Evolutionary conservation across 2,113 vertebrate genomes (phyloP).

Genomic region (Chloroceryle aenea): DNA sequence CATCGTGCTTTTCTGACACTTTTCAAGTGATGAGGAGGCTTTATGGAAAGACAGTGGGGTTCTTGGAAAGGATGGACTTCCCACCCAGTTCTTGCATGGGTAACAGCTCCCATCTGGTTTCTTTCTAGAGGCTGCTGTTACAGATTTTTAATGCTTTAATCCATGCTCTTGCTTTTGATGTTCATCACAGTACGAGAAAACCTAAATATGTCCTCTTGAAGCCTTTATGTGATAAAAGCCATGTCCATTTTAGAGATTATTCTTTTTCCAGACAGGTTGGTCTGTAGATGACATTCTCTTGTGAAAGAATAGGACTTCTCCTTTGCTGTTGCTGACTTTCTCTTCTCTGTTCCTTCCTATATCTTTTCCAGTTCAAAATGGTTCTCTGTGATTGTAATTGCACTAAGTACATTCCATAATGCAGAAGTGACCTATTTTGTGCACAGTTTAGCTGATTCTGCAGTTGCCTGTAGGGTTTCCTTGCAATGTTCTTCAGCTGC

Average conservation of each 20-base stretch:
- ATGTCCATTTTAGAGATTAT: not conserved
- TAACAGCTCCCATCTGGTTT: not conserved
- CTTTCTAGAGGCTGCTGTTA: not conserved
- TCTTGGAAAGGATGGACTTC: not conserved
- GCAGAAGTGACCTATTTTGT: constrained; percentile 52
- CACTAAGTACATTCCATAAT: constrained; percentile 11
- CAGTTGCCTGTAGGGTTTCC: constrained; percentile 18
- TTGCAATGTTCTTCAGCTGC: not conserved
- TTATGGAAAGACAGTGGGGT: not conserved
- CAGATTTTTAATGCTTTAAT: not conserved
- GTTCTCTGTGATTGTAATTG: constrained; percentile 43
- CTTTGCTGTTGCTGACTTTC: not conserved
- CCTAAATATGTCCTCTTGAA: not conserved
- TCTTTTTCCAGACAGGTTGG: not conserved
- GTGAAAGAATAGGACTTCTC: not conserved
- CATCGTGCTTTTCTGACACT: not conserved
- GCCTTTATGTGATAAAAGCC: not conserved
- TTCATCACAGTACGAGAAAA: not conserved
- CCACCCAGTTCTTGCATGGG: not conserved
- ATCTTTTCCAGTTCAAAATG: not conserved
- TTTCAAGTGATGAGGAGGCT: not conserved
- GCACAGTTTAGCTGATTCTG: constrained; percentile 24
- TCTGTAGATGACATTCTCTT: not conserved
- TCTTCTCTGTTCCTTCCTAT: not conserved
- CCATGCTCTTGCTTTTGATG: not conserved